Conservation (phyloP, 2,113 vertebrate species). For the Raphicerus campestris region DNA sequence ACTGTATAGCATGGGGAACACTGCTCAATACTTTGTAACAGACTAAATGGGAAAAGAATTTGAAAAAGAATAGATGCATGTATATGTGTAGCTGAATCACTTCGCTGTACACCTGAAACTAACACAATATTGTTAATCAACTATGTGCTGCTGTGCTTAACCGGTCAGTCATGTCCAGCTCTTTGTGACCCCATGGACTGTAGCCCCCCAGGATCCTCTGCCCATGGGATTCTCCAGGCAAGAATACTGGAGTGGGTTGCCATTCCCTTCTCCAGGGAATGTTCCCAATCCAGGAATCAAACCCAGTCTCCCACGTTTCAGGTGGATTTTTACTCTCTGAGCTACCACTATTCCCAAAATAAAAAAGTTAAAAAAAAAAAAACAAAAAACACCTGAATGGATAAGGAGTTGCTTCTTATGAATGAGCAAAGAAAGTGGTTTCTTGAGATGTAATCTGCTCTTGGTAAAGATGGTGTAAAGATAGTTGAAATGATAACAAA, state of each 20-base stretch:
- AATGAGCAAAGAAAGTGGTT: background rate
- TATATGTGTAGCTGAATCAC: background rate
- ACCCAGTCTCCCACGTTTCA: background rate
- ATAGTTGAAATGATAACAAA: background rate
- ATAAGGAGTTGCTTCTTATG: background rate
- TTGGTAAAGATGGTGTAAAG: background rate
- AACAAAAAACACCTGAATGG: background rate
- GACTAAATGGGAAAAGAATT: background rate
- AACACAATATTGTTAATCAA: background rate
- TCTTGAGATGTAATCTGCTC: background rate
- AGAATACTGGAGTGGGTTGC: background rate
- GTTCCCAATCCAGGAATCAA: background rate
- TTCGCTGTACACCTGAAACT: background rate
- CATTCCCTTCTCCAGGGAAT: background rate
- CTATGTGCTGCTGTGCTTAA: background rate
- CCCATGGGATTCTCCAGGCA: background rate
- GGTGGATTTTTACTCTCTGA: background rate
- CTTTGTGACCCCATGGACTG: background rate
- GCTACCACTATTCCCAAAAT: background rate
- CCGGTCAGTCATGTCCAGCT: background rate
- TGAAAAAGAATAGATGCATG: background rate
- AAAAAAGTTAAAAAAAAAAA: background rate
- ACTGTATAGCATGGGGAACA: background rate
- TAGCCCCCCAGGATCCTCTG: background rate
- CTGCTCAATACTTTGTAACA: background rate